Conservation (phyloP, 2,888 invertebrate species). For the Entomobrya multifasciata region DNA sequence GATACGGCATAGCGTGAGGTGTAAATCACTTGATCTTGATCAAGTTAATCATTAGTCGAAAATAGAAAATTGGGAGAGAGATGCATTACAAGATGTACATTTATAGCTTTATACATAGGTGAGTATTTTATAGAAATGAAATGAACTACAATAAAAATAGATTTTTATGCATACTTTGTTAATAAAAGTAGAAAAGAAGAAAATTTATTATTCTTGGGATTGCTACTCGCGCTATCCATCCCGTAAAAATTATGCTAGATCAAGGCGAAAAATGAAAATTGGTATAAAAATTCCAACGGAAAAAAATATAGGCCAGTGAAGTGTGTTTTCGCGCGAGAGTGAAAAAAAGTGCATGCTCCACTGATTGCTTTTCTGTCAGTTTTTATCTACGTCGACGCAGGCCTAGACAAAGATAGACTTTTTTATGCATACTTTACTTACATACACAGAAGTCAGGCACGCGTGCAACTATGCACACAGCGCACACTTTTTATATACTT, state of each 20-base stretch:
- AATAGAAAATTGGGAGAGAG: no score
- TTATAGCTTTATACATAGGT: no score
- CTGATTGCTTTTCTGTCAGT: constrained; percentile 18
- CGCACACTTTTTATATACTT: no score
- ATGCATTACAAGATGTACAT: no score
- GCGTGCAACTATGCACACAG: neutral
- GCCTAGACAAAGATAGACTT: neutral
- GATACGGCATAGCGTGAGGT: no score
- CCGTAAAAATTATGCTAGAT: constrained; percentile 57
- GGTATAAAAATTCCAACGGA: constrained; percentile 8
- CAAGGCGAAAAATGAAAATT: constrained; percentile 55
- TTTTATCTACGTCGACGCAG: neutral
- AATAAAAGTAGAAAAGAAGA: no score
- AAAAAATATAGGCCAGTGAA: constrained; percentile 61
- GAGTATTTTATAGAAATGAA: no score
- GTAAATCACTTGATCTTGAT: no score
- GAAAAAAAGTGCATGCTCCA: constrained; percentile 60
- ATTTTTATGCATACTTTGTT: no score
- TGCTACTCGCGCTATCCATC: neutral
- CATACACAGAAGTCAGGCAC: neutral
- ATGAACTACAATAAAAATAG: no score
- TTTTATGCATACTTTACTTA: neutral
- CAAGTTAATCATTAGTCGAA: no score
- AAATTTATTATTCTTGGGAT: no score
- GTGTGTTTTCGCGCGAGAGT: constrained; percentile 2